Base-by-base conservation (phyloP, 2,797 vertebrate genomes). In the Bucorvus abyssinicus region DNA sequence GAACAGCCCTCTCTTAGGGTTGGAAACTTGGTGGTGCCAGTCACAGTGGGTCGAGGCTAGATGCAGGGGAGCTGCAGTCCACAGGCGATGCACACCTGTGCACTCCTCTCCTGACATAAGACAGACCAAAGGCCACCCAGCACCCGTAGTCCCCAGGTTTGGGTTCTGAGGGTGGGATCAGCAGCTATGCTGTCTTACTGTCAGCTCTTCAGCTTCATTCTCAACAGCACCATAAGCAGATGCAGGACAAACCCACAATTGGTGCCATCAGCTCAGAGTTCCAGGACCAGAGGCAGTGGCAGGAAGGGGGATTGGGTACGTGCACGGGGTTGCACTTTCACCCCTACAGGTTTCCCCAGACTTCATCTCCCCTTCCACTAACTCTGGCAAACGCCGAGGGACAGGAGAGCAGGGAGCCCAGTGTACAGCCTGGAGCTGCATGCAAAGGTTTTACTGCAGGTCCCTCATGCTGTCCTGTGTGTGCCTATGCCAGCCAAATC, bases 401-500 rank as follows among this genome's bases (percentile, higher is more conserved):
- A 11, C 0, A 2, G 34, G 44, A 60, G 57, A 3, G 56, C 53
- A 52, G n/a, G 76, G 36, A 81, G 64, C n/a, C 47, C 1, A 0
- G 50, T 15, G 56, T 47, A 18, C 27, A 76, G 89, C 26, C 76
- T 44, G 60, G 36, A 42, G 60, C 70, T 90, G 53, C 0, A 0
- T 34, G 49, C 0, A 2, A 61, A 74, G 83, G 74, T 42, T 90
- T 79, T 18, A 20, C 83, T 60, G 94, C 80, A 49, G 79, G 87
- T 60, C 60, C n/a, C 80, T 79, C 93, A 61, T 2, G 8, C 84
- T 82, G 88, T 77, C 88, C 91, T 2, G 0, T 3, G 18, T 44
- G 61, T 0, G 2, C 53, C 88, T 30, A 63, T 94, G 94, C 94
- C 96, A 97, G 90, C 64, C 93, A 87, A 90, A 94, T 94, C 94